Evolutionary conservation across 2,888 invertebrate species (phyloP).

Genomic region (Diarsia dahlii): DNA sequence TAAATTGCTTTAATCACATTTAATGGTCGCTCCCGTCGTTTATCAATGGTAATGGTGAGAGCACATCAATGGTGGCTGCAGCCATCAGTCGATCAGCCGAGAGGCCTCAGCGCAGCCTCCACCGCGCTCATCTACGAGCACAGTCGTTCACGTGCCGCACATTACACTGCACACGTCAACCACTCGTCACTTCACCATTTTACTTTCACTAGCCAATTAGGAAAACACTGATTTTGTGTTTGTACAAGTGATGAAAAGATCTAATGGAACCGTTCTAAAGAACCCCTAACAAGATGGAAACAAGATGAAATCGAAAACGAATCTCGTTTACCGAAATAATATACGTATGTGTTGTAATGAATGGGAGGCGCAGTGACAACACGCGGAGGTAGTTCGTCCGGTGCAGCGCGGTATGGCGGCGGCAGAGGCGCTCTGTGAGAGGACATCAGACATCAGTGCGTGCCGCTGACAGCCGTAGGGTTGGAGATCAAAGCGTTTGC

Average conservation of each 20-base stretch:
- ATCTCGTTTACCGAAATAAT: neutral
- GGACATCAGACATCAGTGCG: neutral
- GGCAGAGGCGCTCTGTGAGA: neutral
- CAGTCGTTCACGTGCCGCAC: no score
- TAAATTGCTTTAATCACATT: slow-evolving; percentile 85
- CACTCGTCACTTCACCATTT: neutral
- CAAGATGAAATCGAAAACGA: neutral
- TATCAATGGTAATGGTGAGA: slow-evolving; percentile 53
- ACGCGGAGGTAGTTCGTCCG: slow-evolving; percentile 20
- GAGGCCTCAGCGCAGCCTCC: neutral
- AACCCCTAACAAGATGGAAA: neutral
- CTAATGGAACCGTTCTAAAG: neutral
- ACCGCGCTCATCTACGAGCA: neutral
- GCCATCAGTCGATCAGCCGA: neutral
- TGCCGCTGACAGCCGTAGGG: slow-evolving; percentile 46
- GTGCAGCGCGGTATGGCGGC: neutral
- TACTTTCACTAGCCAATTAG: neutral
- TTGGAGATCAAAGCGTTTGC: slow-evolving; percentile 62
- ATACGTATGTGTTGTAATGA: neutral
- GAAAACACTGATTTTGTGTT: neutral
- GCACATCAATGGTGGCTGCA: neutral
- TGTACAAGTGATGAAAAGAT: neutral
- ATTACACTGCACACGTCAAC: neutral
- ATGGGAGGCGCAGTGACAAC: neutral
- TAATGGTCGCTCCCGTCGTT: slow-evolving; percentile 69